These are phyloP conservation scores for Eunapius fragilis DNA, from an alignment of 37 sponge, comb jelly and placozoan species.

Conservation along the genomic window DNA sequence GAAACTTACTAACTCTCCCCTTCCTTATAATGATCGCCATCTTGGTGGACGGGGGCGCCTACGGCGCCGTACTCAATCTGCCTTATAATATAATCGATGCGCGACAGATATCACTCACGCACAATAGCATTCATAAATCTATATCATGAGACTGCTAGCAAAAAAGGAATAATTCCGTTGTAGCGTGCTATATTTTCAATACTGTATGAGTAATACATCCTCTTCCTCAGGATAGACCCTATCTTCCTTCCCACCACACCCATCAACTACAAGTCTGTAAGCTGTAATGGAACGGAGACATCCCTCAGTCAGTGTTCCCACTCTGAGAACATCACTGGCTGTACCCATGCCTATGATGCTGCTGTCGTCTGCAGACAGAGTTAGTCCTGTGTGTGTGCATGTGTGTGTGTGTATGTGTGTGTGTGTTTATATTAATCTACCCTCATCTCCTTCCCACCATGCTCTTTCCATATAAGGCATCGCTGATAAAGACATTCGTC, in stretches of 20 bases:
- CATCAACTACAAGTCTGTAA: conserved; percentile 1
- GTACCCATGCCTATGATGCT: conserved; percentile 19
- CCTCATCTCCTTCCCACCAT: not conserved
- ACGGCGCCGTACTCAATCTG: too few species aligned
- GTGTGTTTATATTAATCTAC: too few species aligned
- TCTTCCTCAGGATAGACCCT: not conserved
- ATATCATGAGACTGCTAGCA: too few species aligned
- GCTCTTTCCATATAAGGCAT: not conserved
- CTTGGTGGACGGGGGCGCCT: too few species aligned
- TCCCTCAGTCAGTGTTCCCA: not conserved
- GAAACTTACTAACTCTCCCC: too few species aligned
- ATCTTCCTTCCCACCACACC: not conserved
- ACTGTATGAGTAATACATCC: too few species aligned
- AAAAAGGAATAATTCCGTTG: too few species aligned
- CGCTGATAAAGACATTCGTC: conserved; percentile 21
- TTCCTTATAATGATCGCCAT: too few species aligned
- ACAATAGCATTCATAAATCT: too few species aligned
- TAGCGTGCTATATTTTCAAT: too few species aligned
- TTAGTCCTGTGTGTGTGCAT: not conserved
- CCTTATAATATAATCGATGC: too few species aligned
- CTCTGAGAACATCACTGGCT: not conserved
- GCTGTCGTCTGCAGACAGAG: conserved; percentile 43
- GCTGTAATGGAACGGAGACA: conserved; percentile 16
- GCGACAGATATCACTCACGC: too few species aligned
- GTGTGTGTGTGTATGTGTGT: not conserved